Base-by-base conservation (phyloP, 2,888 invertebrate genomes). In the Diadromus collaris region DNA sequence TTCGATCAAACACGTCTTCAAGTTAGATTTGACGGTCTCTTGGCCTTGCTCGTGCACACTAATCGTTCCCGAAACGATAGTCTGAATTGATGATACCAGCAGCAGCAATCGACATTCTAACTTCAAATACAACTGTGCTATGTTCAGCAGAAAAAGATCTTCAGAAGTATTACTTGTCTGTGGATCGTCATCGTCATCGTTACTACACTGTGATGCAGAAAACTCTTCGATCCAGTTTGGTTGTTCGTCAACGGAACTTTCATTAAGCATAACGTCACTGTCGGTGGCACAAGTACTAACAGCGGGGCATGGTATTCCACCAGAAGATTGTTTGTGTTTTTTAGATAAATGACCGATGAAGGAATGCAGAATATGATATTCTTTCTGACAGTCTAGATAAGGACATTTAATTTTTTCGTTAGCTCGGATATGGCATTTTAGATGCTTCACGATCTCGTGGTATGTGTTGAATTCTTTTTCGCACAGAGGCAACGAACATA, bases 101-200 rank as follows among this genome's bases (percentile, higher is more conserved):
- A 85, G 13, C 13, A 78, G 54, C 58, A 80, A 78, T 38, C 83
- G 58, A 29, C 67, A 61, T 80, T 85, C 83, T 38, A 85, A 73
- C 79, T 85, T 85, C 21, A 84, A 73, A 72, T 76, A 82, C 58
- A 80, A 80, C 65, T 78, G 67, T 63, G 65, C 80, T 10, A 77
- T 1, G 10, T 72, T 79, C 9, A 13, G 5, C 21, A 70, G 10
- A 54, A 71, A 74, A 60, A 68, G 32, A 5, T 32, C 60, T 56
- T 75, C 54, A 9, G 27, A 6, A 34, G 16, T 46, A 27, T 48
- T 13, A n/a, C 19, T 24, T 46, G 16, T 24, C 16, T 13, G 16
- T 21, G 24, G 5, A 46, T 19, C 60, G 46, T 38, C 32, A 48
- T 70, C 60, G 48, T 60, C 24, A 21, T 19, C 2, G 56, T 46